phyloP scores from a whole-genome alignment of 2,797 vertebrate species.

The Syncerus caffer region DNA sequence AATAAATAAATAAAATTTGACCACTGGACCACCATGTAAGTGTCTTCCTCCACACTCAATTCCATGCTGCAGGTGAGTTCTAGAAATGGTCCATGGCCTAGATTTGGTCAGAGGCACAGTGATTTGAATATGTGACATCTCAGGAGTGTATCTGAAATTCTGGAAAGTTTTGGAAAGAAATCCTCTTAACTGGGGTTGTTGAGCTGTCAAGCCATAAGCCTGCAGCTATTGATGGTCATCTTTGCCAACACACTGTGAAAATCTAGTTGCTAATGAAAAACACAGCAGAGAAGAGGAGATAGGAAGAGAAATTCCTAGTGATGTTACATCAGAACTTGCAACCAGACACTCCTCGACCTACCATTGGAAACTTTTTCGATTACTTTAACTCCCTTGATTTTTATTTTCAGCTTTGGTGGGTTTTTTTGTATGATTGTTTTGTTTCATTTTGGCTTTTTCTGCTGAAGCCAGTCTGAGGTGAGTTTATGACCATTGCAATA shows the following conservation, averaged over 20 bases:
- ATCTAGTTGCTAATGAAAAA: background rate
- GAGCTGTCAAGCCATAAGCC: background rate
- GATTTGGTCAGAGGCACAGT: background rate
- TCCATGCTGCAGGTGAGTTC: background rate
- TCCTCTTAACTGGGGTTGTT: background rate
- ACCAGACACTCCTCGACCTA: background rate
- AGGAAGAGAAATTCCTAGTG: background rate
- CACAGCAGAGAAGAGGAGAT: background rate
- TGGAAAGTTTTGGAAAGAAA: conserved; percentile 5
- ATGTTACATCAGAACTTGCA: background rate
- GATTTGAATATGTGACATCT: background rate
- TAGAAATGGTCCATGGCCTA: background rate
- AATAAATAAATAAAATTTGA: background rate
- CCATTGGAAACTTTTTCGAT: background rate
- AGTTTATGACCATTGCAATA: background rate
- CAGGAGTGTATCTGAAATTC: background rate
- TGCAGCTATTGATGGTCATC: background rate
- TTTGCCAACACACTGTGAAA: background rate
- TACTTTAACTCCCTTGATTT: background rate
- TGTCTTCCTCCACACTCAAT: background rate
- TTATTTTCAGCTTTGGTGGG: background rate
- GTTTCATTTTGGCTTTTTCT: background rate
- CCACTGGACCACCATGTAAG: background rate
- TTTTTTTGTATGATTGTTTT: background rate
- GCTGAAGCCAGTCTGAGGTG: background rate